Base-by-base conservation (phyloP, 2,113 vertebrate species). In the Gymnocephalus cernua region DNA sequence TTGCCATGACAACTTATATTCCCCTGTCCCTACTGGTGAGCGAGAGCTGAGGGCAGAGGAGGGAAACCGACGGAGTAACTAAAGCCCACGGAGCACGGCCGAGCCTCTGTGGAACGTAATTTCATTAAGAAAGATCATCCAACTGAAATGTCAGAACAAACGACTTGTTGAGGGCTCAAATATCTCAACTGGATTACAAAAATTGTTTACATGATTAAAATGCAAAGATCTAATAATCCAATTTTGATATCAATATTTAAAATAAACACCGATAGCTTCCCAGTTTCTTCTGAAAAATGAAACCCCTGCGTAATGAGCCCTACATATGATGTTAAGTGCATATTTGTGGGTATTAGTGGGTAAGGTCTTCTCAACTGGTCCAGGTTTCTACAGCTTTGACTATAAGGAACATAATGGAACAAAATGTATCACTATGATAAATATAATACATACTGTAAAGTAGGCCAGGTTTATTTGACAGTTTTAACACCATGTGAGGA, bases 1-100 rank as follows among this genome's bases (percentile, higher is more conserved):
- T 91, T 86, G 62, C 84, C 79, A 75, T 86, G 84, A 83, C 86
- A 79, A 85, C 76, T 44, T 56, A 41, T 18, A 32, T 65, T 67
- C 51, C 27, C 45, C 29, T 3, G 47, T 51, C 32, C 38, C 47
- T 32, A 16, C 19, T 15, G 57, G 50, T 13, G 47, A 70, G 57
- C 4, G 11, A 54, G 67, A 65, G 66, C 64, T 1, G 21, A 16
- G 66, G 58, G 16, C 35, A 10, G 80, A 65, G 7, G 57, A 35
- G 48, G 68, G 51, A 84, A 35, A 76, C 77, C 21, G 32, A 68
- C 61, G 50, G 71, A 41, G 63, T 35, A 41, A 50, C 59, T 23
- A 35, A 44, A 78, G 58, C 83, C 75, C 63, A 25, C 38, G 27
- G 78, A 78, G 56, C 57, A n/a, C 57, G 50, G 74, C n/a, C 9